Evolutionary conservation across 2,888 invertebrate genomes (phyloP).

Genomic region (Mythimna pallens): DNA sequence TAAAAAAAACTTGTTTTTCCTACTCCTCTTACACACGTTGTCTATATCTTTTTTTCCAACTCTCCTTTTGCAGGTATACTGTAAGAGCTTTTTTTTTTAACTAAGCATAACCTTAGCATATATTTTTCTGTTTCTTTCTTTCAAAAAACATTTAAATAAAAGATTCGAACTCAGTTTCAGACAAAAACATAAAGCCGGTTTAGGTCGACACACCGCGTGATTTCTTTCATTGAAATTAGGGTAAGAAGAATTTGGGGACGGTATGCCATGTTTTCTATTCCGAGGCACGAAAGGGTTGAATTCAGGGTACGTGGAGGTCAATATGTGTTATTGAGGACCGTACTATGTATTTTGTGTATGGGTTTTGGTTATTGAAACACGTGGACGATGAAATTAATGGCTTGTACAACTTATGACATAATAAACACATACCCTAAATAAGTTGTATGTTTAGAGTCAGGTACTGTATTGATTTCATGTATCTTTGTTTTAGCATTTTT

Average conservation of each 20-base stretch:
- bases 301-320: background rate
- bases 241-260: slow-evolving; percentile 19
- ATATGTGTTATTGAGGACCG: background rate
- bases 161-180: background rate
- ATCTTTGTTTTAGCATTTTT: no score
- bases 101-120: no score
- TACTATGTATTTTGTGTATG: background rate
- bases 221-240: slow-evolving; percentile 52
- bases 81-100: no score
- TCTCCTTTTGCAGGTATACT: no score
- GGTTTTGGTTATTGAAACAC: background rate
- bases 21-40: no score
- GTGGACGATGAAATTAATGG: background rate
- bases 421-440: no score
- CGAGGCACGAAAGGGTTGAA: slow-evolving; percentile 19
- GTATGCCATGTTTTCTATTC: slow-evolving; percentile 23
- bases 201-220: slow-evolving; percentile 25
- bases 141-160: background rate
- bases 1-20: no score
- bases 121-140: no score
- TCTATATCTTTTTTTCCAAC: no score
- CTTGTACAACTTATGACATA: no score
- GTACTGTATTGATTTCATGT: no score
- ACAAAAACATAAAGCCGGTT: background rate
- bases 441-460: no score